Evolutionary conservation across 2,797 vertebrate species (phyloP), one percentile per base, ranked within the genome.

Genomic region (Notamacropus eugenii): DNA sequence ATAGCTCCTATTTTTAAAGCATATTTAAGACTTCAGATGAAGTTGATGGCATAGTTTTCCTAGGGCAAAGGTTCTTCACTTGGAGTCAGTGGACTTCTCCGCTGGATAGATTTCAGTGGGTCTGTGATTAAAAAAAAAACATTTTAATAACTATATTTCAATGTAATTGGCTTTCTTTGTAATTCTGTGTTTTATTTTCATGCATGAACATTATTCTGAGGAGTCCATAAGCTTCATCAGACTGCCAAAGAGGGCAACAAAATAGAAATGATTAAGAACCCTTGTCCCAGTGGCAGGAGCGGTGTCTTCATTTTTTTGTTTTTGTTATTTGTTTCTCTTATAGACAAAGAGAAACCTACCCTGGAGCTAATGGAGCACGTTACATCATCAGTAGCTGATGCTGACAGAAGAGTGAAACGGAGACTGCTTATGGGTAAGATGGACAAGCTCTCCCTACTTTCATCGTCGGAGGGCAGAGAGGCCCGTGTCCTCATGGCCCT

Each of bases 341-440:
- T 98, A 99, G 99, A 99, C 98, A 99, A 97, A 97, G 99, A 99
- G 93, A 99, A 99, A 91, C 96, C 98, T 94, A 96, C 99, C 97
- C 94, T 98, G 0, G 99, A 99, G 96, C 94, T 98, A 95, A 98
- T 98, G 5, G 99, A 99, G 95, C 99, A 99, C 54, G 90, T 99
- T 98, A 99, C 99, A 0, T 99, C 99, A 92, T 99, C 99, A 92
- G 98, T 99, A 93, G 98, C 98, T 0, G 99, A 99, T 95, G 99
- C 99, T 96, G 99, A 99, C 98, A 99, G 99, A 97, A 99, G 99
- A 27, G 99, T 99, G 98, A 99, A 99, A 94, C 99, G 99, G 67
- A 98, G 99, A 58, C 99, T 99, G 96, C 99, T 99, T 55, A 99
- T 99, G 99, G 99, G 99, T 99, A 99, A 99, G 97, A 16, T 0